Percentiles rank a stretch among this genome's conserved stretches.
Conservation (phyloP, 2,797 vertebrate species). For the Hoplostethus atlanticus region DNA sequence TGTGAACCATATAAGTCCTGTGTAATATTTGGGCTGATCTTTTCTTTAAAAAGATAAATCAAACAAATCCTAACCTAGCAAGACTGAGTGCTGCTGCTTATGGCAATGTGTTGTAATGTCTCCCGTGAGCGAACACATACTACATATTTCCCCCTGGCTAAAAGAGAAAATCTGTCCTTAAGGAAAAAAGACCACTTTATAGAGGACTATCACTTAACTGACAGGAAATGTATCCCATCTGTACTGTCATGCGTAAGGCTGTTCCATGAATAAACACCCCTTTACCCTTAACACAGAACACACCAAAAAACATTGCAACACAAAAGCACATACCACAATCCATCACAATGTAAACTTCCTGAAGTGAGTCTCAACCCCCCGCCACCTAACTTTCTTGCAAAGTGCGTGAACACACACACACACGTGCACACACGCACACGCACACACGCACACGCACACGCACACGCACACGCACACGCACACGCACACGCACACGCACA, state of each 20-base stretch:
- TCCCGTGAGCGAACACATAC: slow-evolving; percentile 66
- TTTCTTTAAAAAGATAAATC: slow-evolving; percentile 49
- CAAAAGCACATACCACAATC: slow-evolving; percentile 3
- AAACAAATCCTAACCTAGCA: slow-evolving; percentile 33
- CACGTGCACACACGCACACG: background rate
- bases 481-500: background rate
- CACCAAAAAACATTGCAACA: slow-evolving; percentile 13
- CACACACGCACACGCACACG: background rate
- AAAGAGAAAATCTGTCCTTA: slow-evolving; percentile 36
- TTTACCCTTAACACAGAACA: slow-evolving; percentile 13
- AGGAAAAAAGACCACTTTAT: slow-evolving; percentile 22
- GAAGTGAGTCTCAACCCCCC: background rate
- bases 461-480: background rate
- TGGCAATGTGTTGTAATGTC: slow-evolving; percentile 42
- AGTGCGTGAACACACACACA: background rate
- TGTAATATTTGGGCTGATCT: background rate
- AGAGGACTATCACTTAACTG: slow-evolving; percentile 54
- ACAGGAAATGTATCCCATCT: slow-evolving; percentile 79
- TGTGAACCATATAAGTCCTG: background rate
- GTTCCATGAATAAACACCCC: slow-evolving; percentile 25
- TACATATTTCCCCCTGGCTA: slow-evolving; percentile 50
- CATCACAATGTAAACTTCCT: background rate
- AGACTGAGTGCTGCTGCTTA: slow-evolving; percentile 37
- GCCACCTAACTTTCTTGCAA: background rate
- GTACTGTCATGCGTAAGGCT: slow-evolving; percentile 49